phyloP scores from a whole-genome alignment of 2,888 invertebrate genomes.

The Meiosimyza decipiens region DNA sequence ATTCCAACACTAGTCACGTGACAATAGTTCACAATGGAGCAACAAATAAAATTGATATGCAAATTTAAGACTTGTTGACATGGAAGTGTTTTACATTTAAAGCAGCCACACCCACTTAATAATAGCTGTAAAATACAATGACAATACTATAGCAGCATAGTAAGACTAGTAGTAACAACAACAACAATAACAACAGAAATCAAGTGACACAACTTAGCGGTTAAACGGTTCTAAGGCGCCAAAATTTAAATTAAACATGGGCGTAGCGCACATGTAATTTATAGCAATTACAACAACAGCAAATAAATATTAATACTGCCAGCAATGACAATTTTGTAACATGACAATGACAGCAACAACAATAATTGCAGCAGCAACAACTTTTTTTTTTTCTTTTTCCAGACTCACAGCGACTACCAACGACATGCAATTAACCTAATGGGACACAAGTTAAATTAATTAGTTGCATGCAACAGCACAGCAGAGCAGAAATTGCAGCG shows the following conservation, averaged over 20 bases:
- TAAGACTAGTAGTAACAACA: conserved; percentile 19
- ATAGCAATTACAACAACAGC: conserved; percentile 10
- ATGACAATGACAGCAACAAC: not conserved
- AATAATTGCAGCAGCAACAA: not conserved
- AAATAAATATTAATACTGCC: not conserved
- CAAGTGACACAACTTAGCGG: conserved; percentile 4
- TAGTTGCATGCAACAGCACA: conserved; percentile 38
- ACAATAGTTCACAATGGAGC: too few relatives aligned
- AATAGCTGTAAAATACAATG: conserved; percentile 54
- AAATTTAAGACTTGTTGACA: conserved; percentile 23
- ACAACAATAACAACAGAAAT: not conserved
- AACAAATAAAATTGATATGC: not conserved
- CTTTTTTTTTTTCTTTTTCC: too few relatives aligned
- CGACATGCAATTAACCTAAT: conserved; percentile 46
- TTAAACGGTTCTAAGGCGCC: conserved; percentile 18
- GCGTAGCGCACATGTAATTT: not conserved
- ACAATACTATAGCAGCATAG: conserved; percentile 43
- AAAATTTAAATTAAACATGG: conserved; percentile 23
- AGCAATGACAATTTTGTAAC: not conserved
- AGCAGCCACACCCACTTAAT: conserved; percentile 44
- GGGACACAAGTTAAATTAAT: conserved; percentile 47
- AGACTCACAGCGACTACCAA: not conserved
- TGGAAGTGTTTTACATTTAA: conserved; percentile 8
- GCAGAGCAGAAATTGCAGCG: too few relatives aligned
- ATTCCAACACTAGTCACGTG: too few relatives aligned